Conservation (phyloP, 2,113 vertebrate genomes). For the Bambusicola thoracicus region DNA sequence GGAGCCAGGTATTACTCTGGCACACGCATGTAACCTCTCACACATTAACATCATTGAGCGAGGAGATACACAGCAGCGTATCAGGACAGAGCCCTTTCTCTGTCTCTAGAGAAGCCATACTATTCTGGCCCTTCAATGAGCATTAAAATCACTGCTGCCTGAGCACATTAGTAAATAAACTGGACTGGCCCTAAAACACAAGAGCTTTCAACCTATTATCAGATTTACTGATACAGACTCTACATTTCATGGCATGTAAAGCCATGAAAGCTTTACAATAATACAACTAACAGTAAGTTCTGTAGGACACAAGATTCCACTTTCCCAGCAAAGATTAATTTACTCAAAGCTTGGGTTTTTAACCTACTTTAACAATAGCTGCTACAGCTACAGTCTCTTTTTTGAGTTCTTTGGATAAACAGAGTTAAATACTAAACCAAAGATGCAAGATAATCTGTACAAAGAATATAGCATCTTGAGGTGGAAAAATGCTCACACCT, state of each 20-base stretch:
- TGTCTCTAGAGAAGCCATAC: background rate
- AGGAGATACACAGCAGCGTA: background rate
- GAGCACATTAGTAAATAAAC: background rate
- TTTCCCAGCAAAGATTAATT: background rate
- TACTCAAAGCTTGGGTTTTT: background rate
- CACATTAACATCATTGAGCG: background rate
- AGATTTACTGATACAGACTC: background rate
- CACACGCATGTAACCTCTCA: background rate
- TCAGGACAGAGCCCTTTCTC: background rate
- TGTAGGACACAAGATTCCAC: background rate
- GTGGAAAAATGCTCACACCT: background rate
- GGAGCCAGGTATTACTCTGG: background rate
- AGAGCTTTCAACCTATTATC: background rate
- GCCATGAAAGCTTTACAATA: background rate
- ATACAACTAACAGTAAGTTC: background rate
- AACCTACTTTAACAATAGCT: background rate
- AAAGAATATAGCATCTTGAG: background rate
- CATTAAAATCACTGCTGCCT: background rate
- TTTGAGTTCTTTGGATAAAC: background rate
- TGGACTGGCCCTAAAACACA: background rate
- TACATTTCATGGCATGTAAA: background rate
- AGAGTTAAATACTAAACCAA: background rate
- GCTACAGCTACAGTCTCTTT: background rate
- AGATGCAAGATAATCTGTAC: background rate
- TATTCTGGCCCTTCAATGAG: background rate